Evolutionary conservation across 2,888 invertebrate species (phyloP).

Genomic region (Melangyna quadrimaculata): DNA sequence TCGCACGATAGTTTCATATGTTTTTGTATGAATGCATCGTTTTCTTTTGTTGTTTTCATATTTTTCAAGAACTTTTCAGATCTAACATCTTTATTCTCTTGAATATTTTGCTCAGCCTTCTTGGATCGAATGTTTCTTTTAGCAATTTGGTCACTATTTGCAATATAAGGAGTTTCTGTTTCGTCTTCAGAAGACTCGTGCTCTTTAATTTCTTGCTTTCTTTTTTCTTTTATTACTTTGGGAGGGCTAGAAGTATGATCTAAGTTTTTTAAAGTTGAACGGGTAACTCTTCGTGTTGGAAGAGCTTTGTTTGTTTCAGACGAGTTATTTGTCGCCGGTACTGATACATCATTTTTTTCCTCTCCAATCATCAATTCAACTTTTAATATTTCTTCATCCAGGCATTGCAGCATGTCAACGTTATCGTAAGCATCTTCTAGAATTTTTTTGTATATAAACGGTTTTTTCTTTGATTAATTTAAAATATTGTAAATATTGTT

Average conservation of each 20-base stretch:
- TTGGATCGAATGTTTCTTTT: slow-evolving; percentile 32
- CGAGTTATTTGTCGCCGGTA: neutral
- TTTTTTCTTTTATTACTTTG: neutral
- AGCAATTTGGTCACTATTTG: neutral
- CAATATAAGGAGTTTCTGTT: neutral
- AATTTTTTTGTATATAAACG: neutral
- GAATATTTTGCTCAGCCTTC: slow-evolving; percentile 26
- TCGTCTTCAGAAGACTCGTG: neutral
- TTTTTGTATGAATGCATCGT: slow-evolving; percentile 71
- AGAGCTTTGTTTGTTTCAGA: neutral
- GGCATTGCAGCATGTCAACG: neutral
- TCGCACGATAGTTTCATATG: slow-evolving; percentile 73
- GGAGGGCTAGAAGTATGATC: neutral
- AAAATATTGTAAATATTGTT: neutral
- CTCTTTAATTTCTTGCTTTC: neutral
- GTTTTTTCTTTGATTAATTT: neutral
- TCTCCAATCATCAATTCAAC: neutral
- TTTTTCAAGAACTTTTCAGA: slow-evolving; percentile 43
- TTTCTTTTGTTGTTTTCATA: slow-evolving; percentile 60
- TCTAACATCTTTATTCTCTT: slow-evolving; percentile 5
- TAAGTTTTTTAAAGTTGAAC: neutral
- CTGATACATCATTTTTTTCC: neutral
- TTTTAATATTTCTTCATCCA: slow-evolving; percentile 9
- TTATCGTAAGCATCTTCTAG: slow-evolving; percentile 6
- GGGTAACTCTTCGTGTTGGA: slow-evolving; percentile 34